Evolutionary conservation across 1,140 invertebrate genomes (phyloP), one percentile per base, ranked within the genome.

Genomic region (Bombus superbus): DNA sequence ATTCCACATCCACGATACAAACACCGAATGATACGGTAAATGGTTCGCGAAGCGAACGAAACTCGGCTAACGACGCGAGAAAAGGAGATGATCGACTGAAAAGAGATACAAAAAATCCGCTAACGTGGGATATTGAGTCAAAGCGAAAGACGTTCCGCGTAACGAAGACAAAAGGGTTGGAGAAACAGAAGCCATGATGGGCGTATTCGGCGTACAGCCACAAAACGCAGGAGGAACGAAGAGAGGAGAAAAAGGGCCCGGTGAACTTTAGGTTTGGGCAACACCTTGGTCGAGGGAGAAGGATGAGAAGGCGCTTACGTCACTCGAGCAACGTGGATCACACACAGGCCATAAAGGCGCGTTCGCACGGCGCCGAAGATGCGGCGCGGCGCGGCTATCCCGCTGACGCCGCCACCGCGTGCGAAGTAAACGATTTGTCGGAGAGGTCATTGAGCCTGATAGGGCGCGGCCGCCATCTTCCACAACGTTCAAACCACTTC

Each of bases 361-460:
- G 82, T 90, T 90, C 71, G 85, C 86, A 90, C 88, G 81, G 88
- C 85, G 81, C 85, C 85, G 85, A 85, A 81, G 85, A 87, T 75
- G 64, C 74, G 53, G 59, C 81, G 71, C 47, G 80, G 38, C 85
- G 76, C 47, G 47, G 18, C 47, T 53, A 74, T 82, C 84, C 85
- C 72, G 75, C 83, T 83, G 86, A 77, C 84, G 87, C 75, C 74
- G 83, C 78, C n/a, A 53, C 80, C 81, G 81, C 81, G 89, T 81
- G 89, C 86, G 85, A 89, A 92, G 89, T 87, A 89, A 92, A 92
- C 91, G 92, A 93, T 94, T 93, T 92, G 92, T 92, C 92, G 87
- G 92, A 92, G 91, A 92, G 93, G 92, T 94, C 93, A 92, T 93
- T 94, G 93, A 93, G 93, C 93, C 88, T 92, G 89, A 92, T 90